These are phyloP conservation scores for Aradophagus sp. DNA, from an alignment of 1,140 invertebrate species.

Conservation along the genomic window DNA sequence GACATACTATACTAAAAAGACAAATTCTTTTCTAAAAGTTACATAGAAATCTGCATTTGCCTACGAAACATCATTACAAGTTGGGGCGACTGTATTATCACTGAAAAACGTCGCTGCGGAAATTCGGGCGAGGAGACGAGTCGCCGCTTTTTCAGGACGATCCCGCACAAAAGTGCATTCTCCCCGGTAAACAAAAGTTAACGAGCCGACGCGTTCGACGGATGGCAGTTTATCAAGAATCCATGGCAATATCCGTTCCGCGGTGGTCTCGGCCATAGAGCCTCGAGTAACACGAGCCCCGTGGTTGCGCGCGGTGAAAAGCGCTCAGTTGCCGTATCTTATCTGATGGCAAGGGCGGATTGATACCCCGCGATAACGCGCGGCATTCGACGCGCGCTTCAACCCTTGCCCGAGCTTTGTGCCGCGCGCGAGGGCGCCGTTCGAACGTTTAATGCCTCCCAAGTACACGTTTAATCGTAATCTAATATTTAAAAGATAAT, in stretches of 20 bases:
- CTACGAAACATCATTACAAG: too few species aligned
- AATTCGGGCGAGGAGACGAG: too few species aligned
- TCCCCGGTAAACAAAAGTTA: too few species aligned
- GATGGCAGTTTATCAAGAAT: constrained; percentile 30
- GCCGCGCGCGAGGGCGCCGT: constrained; percentile 46
- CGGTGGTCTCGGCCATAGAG: constrained; percentile 30
- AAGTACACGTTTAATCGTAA: constrained; percentile 76
- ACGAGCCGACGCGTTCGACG: constrained; percentile 1
- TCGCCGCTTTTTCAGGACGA: too few species aligned
- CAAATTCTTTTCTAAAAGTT: too few species aligned
- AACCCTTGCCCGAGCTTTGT: constrained; percentile 65
- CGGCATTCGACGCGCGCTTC: constrained; percentile 54
- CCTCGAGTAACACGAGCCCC: constrained; percentile 45
- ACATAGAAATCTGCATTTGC: too few species aligned
- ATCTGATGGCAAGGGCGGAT: constrained; percentile 72
- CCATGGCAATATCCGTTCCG: constrained; percentile 18
- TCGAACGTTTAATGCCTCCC: constrained; percentile 70
- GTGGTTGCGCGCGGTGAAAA: constrained; percentile 64
- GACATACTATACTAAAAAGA: too few species aligned
- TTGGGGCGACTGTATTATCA: too few species aligned
- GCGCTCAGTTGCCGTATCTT: constrained; percentile 69
- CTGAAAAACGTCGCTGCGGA: too few species aligned
- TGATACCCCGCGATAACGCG: constrained; percentile 68
- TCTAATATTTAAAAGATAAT: constrained; percentile 77
- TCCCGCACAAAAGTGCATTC: too few species aligned